Conservation (phyloP, 2,797 vertebrate genomes). For the Melanotaenia parkinsoni region DNA sequence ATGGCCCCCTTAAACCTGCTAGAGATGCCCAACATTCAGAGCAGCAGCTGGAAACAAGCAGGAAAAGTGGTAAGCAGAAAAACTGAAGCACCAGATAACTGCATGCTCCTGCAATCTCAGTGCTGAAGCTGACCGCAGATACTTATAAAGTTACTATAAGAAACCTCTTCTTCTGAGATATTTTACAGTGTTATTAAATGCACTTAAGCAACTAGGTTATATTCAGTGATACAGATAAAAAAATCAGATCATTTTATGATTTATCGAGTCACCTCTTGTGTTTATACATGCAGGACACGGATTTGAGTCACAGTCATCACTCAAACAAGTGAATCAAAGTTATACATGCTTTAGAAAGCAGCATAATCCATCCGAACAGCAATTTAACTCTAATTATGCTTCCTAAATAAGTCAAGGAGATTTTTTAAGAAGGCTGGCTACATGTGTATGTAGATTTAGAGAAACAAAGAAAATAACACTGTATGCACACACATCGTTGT, state of each 20-base stretch:
- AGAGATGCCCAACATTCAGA: conserved; percentile 55
- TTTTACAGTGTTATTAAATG: background rate
- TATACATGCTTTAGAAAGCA: background rate
- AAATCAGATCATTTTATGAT: background rate
- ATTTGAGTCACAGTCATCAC: background rate
- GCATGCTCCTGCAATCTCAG: background rate
- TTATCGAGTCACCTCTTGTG: background rate
- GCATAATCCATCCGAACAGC: background rate
- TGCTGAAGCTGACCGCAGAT: conserved; percentile 5
- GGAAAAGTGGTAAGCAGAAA: conserved; percentile 22
- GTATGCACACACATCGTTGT: background rate
- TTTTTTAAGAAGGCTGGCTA: background rate
- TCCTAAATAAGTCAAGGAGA: background rate
- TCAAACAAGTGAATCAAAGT: background rate
- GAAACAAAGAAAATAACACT: background rate
- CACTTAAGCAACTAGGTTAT: background rate
- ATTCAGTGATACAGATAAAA: background rate
- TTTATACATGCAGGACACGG: background rate
- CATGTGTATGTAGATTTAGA: background rate
- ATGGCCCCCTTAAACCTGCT: conserved; percentile 43
- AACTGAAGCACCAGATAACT: background rate
- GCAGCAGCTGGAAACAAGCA: conserved; percentile 48
- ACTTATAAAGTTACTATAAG: background rate
- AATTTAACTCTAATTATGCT: background rate
- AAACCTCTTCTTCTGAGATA: background rate